Evolutionary conservation across 2,797 vertebrate species (phyloP).

Genomic region (Pelobates cultripes): DNA sequence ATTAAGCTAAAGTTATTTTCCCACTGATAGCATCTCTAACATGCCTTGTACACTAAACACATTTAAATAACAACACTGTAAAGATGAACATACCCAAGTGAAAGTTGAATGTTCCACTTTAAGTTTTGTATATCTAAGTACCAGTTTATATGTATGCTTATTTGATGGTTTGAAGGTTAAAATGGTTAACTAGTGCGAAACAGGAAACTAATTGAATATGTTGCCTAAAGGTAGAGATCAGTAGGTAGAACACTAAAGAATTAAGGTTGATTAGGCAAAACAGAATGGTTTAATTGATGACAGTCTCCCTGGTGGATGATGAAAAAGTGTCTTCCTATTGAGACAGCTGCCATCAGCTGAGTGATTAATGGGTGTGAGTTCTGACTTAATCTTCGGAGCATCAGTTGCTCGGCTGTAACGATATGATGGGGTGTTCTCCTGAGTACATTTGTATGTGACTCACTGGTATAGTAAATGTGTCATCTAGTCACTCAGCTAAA

Average conservation of each 20-base stretch:
- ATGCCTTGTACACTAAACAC: no score
- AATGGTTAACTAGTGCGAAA: neutral
- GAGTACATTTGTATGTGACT: constrained; percentile 10
- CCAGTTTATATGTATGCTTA: no score
- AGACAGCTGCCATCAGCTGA: constrained; percentile 16
- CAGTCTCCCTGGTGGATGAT: neutral
- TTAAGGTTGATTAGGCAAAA: constrained; percentile 13
- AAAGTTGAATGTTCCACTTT: no score
- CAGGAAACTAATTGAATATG: neutral
- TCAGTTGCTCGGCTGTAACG: neutral
- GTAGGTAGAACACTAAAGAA: neutral
- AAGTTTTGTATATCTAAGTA: no score
- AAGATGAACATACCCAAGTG: no score
- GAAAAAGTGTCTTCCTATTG: neutral
- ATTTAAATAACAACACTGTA: no score
- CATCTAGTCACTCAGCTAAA: constrained; percentile 2
- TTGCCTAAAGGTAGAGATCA: no score
- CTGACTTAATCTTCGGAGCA: constrained; percentile 8
- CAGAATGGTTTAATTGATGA: constrained; percentile 6
- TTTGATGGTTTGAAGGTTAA: neutral
- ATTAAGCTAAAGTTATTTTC: no score
- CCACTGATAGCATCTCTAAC: no score
- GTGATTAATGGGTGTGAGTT: constrained; percentile 10
- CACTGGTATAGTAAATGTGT: neutral
- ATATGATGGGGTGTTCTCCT: constrained; percentile 13